Percentiles rank a stretch among this genome's conserved stretches.
These are phyloP conservation scores for Zingel zingel DNA, from an alignment of 2,113 vertebrate species.

Conservation along the genomic window DNA sequence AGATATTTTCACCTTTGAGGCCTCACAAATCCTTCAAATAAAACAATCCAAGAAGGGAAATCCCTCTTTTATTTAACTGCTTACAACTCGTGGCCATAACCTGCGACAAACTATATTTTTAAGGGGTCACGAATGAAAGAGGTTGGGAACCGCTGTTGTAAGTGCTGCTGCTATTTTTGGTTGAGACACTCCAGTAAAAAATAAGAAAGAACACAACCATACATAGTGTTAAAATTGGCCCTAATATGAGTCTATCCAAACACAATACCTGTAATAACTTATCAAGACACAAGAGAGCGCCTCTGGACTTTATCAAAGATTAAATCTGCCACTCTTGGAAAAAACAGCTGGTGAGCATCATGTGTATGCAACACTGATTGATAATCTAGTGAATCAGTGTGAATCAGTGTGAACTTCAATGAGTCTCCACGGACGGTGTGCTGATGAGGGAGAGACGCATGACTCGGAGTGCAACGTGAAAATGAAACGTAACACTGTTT, in stretches of 20 bases:
- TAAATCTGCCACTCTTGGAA: background rate
- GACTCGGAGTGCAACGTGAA: background rate
- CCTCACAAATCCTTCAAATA: background rate
- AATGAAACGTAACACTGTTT: background rate
- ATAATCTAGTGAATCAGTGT: slow-evolving; percentile 18
- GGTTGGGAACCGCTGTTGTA: background rate
- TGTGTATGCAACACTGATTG: background rate
- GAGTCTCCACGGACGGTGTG: background rate
- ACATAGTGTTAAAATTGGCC: background rate
- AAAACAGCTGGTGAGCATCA: slow-evolving; percentile 6
- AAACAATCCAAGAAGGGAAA: background rate
- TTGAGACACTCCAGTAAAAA: background rate
- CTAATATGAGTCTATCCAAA: background rate
- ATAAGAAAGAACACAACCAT: background rate
- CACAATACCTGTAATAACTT: slow-evolving; percentile 35
- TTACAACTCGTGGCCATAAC: no score
- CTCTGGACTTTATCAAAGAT: slow-evolving; percentile 17
- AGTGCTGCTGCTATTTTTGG: background rate
- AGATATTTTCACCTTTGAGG: background rate
- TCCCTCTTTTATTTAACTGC: background rate
- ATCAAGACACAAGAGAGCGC: slow-evolving; percentile 54
- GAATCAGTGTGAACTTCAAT: slow-evolving; percentile 10
- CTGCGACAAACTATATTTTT: background rate
- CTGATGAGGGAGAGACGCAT: slow-evolving; percentile 16
- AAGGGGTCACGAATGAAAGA: background rate